Evolutionary conservation across 92 coral and sea anemone species (phyloP).

Genomic region (Hydrozoanthus gracilis): DNA sequence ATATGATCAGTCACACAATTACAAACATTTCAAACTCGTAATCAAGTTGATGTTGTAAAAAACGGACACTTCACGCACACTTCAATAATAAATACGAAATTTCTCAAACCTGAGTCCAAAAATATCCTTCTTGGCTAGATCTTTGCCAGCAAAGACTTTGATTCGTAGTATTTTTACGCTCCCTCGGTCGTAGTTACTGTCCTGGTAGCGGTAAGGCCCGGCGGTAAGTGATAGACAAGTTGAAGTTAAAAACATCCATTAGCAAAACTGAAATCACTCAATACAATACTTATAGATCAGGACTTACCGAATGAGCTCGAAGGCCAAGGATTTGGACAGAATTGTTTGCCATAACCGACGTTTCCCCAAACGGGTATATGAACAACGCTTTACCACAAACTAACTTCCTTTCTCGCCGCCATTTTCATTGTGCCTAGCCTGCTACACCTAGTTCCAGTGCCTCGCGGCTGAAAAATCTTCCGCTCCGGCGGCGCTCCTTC

Average conservation of each 20-base stretch:
- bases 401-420: slow-evolving; percentile 15
- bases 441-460: slow-evolving; percentile 25
- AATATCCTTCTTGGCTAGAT: slow-evolving; percentile 93
- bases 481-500: neutral
- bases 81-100: neutral
- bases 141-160: slow-evolving; percentile 64
- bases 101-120: slow-evolving; percentile 90
- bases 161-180: slow-evolving; percentile 74
- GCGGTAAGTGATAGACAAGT: too few relatives aligned
- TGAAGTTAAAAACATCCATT: too few relatives aligned
- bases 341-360: slow-evolving; percentile 31
- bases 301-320: slow-evolving; percentile 34
- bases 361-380: neutral
- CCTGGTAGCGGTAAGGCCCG: neutral
- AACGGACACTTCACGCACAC: neutral
- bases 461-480: neutral
- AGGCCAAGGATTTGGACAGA: slow-evolving; percentile 37
- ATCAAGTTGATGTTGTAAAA: neutral
- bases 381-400: neutral
- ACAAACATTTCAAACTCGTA: neutral
- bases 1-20: neutral
- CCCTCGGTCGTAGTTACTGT: neutral
- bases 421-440: slow-evolving; percentile 21
- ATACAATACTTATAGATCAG: neutral
- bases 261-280: neutral